Evolutionary conservation across 2,797 vertebrate species (phyloP).

Genomic region (Numenius phaeopus): DNA sequence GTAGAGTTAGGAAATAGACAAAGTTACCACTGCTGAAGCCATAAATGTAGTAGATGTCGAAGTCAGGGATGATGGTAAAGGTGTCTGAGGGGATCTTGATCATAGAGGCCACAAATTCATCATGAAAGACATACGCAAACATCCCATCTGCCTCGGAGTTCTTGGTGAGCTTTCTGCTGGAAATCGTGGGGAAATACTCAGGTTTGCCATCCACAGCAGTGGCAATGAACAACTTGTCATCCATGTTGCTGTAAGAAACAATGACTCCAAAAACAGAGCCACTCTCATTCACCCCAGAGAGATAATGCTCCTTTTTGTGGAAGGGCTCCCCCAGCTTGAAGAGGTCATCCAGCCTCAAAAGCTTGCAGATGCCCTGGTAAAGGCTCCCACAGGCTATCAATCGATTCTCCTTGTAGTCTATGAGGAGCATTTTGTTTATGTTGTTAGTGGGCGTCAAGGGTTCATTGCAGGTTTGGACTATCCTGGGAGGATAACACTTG

Average conservation of each 20-base stretch:
- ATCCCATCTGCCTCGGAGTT: conserved; percentile 97
- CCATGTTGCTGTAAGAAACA: conserved; percentile 92
- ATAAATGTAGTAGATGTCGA: conserved; percentile 98
- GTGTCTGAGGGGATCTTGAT: conserved; percentile 99
- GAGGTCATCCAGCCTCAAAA: conserved; percentile 95
- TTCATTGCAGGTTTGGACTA: conserved; percentile 96
- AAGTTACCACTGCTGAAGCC: conserved; percentile 98
- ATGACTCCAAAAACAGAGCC: conserved; percentile 98
- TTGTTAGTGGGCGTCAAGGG: conserved; percentile 93
- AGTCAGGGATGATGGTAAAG: conserved; percentile 96
- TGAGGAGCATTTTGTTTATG: conserved; percentile 98
- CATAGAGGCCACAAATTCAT: conserved; percentile 98
- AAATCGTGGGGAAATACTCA: conserved; percentile 98
- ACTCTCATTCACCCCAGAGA: conserved; percentile 96
- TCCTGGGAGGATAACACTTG: conserved; percentile 96
- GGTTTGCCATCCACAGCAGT: conserved; percentile 97
- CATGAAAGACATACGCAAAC: conserved; percentile 98
- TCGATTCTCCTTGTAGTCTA: conserved; percentile 96
- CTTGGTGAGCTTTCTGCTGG: conserved; percentile 94
- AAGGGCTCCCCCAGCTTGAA: conserved; percentile 98
- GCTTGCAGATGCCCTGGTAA: conserved; percentile 98
- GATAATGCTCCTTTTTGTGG: conserved; percentile 98
- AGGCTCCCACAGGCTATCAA: conserved; percentile 96
- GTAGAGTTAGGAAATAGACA: conserved; percentile 96
- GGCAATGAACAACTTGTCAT: conserved; percentile 96